Evolutionary conservation across 30 jellyfish, hydroid and myxozoan species (phyloP).

Genomic region (Cassiopea andromeda): DNA sequence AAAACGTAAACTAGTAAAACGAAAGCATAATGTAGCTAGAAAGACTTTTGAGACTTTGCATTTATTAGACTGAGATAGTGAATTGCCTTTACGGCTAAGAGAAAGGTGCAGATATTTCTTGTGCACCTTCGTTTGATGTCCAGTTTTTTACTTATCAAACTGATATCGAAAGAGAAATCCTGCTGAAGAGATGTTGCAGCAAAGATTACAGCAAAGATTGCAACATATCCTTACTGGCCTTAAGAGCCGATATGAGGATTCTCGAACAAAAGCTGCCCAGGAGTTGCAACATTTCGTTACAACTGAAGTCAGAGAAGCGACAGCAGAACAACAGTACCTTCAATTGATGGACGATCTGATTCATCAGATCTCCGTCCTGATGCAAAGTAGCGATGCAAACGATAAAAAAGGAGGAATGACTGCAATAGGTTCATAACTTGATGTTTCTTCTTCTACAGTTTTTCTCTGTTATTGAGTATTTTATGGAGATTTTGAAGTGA

Average conservation of each 20-base stretch:
- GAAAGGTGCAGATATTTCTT: no score
- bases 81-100: no score
- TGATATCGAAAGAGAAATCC: background rate
- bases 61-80: no score
- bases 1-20: no score
- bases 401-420: conserved; percentile 93
- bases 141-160: no score
- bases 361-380: conserved; percentile 78
- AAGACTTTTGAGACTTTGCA: no score
- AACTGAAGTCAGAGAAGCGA: conserved; percentile 92
- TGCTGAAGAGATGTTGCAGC: conserved; percentile 69
- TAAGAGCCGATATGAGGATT: conserved; percentile 82
- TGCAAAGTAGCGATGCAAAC: conserved; percentile 86
- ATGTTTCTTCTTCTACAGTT: background rate
- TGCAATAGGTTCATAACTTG: conserved; percentile 72
- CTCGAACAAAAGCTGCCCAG: conserved; percentile 76
- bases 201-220: no score
- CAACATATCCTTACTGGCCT: conserved; percentile 83
- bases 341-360: conserved; percentile 86
- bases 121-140: no score
- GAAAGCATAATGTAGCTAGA: no score
- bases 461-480: no score
- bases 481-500: no score
- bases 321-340: conserved; percentile 81
- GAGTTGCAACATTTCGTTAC: conserved; percentile 91